Base-by-base conservation (phyloP, 1,140 invertebrate species). In the Phymorhynchus buccinoides region DNA sequence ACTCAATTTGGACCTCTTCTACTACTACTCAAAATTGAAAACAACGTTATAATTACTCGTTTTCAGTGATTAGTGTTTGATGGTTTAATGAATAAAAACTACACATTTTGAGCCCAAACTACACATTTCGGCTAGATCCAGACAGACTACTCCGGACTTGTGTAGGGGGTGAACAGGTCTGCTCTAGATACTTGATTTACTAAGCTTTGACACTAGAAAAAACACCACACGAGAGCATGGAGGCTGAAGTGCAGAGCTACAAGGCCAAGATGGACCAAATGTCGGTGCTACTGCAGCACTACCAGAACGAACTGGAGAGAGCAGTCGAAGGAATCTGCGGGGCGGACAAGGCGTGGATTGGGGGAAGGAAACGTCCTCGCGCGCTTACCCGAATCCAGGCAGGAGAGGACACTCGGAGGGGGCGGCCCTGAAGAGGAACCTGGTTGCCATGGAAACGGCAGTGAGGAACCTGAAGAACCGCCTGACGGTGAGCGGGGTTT, bases 381-480 rank as follows among this genome's bases (percentile, higher is more conserved):
- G 77, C 86, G 91, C 7, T 82, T 91, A 79, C 87, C 89, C 27
- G 91, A 92, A 77, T 83, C 90, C 0, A 88, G 88, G 80, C 88
- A 89, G 82, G 89, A 92, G 84, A 86, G 87, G n/a, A n/a, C n/a
- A n/a, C n/a, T n/a, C n/a, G n/a, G n/a, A n/a, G n/a, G n/a, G 87
- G 41, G 56, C 75, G 4, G 80, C 37, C 39, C 83, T 90, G 18
- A 83, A 86, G 73, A 90, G 87, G 41, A 89, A 90, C 73, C 82
- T 85, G 30, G 84, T 86, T 79, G 83, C 88, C 35, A 79, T 90
- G 32, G 91, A 92, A 56, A 88, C 89, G 32, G 84, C 87, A 35
- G 83, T 92, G n/a, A 86, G 87, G 71, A 91, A 90, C 87, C 85
- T 91, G n/a, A 90, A 92, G 83, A 91, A 89, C 77, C 86, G 90